A percentile compares a stretch with the other conserved stretches of the same genome.
These are phyloP conservation scores for Cyclargus thomasi DNA, from an alignment of 1,140 invertebrate species.

Conservation along the genomic window DNA sequence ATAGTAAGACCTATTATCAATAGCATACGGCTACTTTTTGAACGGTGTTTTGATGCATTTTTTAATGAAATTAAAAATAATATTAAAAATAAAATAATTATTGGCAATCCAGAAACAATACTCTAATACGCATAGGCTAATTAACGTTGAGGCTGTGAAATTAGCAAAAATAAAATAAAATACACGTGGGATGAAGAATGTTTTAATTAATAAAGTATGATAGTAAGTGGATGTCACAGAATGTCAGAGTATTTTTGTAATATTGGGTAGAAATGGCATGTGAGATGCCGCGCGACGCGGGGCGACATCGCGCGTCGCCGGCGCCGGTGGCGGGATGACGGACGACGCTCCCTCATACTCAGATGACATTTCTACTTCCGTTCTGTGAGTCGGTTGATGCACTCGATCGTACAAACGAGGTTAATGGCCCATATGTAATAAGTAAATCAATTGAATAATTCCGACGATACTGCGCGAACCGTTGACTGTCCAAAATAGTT, in stretches of 20 bases:
- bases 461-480: slow-evolving; percentile 53
- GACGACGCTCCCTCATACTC: slow-evolving; percentile 29
- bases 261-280: slow-evolving; percentile 42
- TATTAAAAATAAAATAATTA: slow-evolving; percentile 63
- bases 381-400: slow-evolving; percentile 43
- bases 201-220: slow-evolving; percentile 58
- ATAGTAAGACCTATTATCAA: slow-evolving; percentile 63
- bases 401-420: slow-evolving; percentile 53
- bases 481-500: slow-evolving; percentile 54
- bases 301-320: slow-evolving; percentile 24
- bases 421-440: slow-evolving; percentile 68
- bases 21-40: slow-evolving; percentile 72
- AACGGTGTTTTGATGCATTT: slow-evolving; percentile 72
- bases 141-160: slow-evolving; percentile 73
- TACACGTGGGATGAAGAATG: slow-evolving; percentile 58
- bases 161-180: slow-evolving; percentile 71
- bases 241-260: slow-evolving; percentile 42
- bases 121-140: slow-evolving; percentile 74
- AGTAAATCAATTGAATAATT: slow-evolving; percentile 67
- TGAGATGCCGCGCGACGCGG: slow-evolving; percentile 32
- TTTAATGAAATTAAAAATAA: slow-evolving; percentile 63
- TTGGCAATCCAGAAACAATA: slow-evolving; percentile 73
- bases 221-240: slow-evolving; percentile 48
- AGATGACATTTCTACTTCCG: slow-evolving; percentile 47
- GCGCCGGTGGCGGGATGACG: slow-evolving; percentile 5